Evolutionary conservation across 2,797 vertebrate species (phyloP).

Genomic region (Lindbergichthys nudifrons): DNA sequence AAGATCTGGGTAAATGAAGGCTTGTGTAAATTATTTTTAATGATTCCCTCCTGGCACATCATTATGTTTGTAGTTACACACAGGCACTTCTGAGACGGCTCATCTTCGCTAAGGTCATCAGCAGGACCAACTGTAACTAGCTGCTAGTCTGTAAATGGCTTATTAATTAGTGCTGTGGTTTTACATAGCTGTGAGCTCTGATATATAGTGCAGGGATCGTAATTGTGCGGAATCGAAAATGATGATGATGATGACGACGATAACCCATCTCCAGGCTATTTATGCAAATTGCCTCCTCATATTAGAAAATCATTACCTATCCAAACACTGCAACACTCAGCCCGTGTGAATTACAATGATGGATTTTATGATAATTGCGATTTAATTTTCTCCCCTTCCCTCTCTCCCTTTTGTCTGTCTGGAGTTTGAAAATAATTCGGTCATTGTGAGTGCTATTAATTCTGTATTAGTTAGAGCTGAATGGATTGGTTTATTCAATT

Average conservation of each 20-base stretch:
- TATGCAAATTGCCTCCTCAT: conserved; percentile 97
- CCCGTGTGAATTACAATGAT: conserved; percentile 98
- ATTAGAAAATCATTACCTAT: conserved; percentile 99
- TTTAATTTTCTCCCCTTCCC: conserved; percentile 88
- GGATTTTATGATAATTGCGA: conserved; percentile 99
- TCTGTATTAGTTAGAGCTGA: conserved; percentile 95
- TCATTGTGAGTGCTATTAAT: conserved; percentile 95
- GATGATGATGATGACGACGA: conserved; percentile 87
- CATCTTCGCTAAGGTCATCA: conserved; percentile 97
- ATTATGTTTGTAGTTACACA: conserved; percentile 99
- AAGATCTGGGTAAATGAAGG: conserved; percentile 99
- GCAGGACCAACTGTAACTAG: conserved; percentile 96
- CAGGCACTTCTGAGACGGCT: conserved; percentile 98
- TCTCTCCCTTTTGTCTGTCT: conserved; percentile 80
- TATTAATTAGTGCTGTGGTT: conserved; percentile 99
- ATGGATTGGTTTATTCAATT: conserved; percentile 84
- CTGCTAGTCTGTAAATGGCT: conserved; percentile 98
- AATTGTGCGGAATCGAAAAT: conserved; percentile 97
- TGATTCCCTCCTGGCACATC: conserved; percentile 99
- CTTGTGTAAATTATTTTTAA: conserved; percentile 99
- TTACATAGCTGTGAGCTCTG: conserved; percentile 99
- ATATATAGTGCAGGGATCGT: conserved; percentile 97
- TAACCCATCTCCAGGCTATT: conserved; percentile 99
- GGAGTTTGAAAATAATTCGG: conserved; percentile 93
- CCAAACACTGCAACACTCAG: conserved; percentile 97